phyloP scores from a whole-genome alignment of 2,888 invertebrate species.

The Himalopsyche anomala region DNA sequence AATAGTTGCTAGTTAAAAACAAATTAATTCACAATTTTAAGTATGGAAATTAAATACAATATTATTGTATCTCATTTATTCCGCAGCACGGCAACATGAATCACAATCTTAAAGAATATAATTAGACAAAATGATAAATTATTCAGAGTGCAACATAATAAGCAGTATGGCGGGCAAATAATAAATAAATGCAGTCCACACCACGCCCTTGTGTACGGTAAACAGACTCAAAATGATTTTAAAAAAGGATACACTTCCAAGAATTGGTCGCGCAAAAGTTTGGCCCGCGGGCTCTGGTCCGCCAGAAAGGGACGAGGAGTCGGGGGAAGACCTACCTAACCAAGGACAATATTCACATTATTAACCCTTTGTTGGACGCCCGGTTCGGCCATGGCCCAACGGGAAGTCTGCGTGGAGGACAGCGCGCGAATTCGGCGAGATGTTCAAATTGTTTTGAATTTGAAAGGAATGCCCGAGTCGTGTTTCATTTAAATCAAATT shows the following conservation, averaged over 20 bases:
- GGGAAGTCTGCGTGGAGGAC: conserved; percentile 32
- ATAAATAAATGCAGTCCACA: conserved; percentile 30
- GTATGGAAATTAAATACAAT: too few relatives aligned
- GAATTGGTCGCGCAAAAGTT: conserved; percentile 55
- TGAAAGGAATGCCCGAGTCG: background rate
- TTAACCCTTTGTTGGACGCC: conserved; percentile 32
- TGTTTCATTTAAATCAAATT: too few relatives aligned
- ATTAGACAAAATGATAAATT: conserved; percentile 42
- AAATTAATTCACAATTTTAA: too few relatives aligned
- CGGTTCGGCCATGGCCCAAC: conserved; percentile 19
- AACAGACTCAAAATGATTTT: conserved; percentile 51
- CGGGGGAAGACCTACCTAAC: conserved; percentile 16
- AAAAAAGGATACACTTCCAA: conserved; percentile 63
- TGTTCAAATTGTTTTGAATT: conserved; percentile 23
- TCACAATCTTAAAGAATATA: conserved; percentile 23
- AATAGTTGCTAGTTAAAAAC: too few relatives aligned
- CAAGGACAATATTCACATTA: conserved; percentile 42
- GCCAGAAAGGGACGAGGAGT: conserved; percentile 30
- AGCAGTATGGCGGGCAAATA: conserved; percentile 37
- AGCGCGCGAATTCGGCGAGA: background rate
- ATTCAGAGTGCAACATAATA: conserved; percentile 31
- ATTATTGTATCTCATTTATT: background rate
- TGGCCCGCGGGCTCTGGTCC: conserved; percentile 50
- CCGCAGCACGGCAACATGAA: conserved; percentile 1
- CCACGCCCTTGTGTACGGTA: conserved; percentile 38